Conservation (phyloP, 2,797 vertebrate species). For the Darevskia nairensis region DNA sequence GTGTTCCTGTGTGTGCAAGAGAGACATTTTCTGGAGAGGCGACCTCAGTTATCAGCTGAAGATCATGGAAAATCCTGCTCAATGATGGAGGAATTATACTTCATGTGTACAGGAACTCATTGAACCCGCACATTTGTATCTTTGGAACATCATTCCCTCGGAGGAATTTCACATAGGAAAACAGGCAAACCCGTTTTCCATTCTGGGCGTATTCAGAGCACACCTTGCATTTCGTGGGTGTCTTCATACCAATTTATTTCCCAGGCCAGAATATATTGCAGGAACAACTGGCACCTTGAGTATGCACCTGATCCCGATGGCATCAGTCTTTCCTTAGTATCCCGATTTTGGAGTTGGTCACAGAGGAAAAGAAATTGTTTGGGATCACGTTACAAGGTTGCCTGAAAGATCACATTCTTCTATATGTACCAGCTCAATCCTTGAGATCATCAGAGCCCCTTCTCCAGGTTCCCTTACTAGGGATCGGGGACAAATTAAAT, state of each 20-base stretch:
- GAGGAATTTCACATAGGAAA: background rate
- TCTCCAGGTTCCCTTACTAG: too few species aligned
- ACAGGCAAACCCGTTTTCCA: background rate
- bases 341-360: background rate
- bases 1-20: background rate
- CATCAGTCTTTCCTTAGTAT: background rate
- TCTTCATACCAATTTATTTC: background rate
- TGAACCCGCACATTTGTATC: background rate
- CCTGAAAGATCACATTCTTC: too few species aligned
- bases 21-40: background rate
- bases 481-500: too few species aligned
- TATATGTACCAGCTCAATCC: too few species aligned
- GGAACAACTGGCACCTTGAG: too few species aligned
- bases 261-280: too few species aligned
- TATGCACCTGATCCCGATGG: background rate
- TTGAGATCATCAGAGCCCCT: too few species aligned
- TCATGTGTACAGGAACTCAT: background rate
- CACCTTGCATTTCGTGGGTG: background rate
- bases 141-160: background rate
- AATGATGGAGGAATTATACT: background rate
- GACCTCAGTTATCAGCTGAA: background rate
- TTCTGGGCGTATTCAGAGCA: background rate
- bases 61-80: background rate
- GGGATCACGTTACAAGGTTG: too few species aligned
- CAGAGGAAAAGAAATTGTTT: too few species aligned